These are phyloP conservation scores for Drosophila micromelanica DNA, from an alignment of 1,140 invertebrate species.

Conservation along the genomic window DNA sequence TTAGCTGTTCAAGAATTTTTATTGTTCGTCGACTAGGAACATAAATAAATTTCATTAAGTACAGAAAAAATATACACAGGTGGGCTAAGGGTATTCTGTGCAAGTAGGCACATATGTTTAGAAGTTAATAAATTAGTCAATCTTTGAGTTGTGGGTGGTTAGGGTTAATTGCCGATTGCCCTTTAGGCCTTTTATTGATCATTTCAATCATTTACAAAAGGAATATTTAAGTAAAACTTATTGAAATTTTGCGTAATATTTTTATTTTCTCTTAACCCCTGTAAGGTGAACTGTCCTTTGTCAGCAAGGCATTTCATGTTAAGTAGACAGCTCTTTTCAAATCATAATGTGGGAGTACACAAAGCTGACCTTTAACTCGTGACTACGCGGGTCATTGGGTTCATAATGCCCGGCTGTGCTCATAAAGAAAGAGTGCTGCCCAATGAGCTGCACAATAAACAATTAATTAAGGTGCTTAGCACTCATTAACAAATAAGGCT, in stretches of 20 bases:
- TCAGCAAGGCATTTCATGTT: not conserved
- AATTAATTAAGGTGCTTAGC: slow-evolving; percentile 67
- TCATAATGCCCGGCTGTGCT: slow-evolving; percentile 11
- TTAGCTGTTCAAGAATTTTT: not conserved
- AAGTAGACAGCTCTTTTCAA: slow-evolving; percentile 7
- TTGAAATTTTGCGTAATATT: too few relatives aligned
- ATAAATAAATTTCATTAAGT: not conserved
- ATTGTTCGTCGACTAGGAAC: not conserved
- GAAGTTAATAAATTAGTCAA: not conserved
- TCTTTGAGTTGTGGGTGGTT: not conserved
- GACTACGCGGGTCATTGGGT: slow-evolving; percentile 41
- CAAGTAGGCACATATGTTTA: too few relatives aligned
- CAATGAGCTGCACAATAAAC: slow-evolving; percentile 61
- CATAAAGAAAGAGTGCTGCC: slow-evolving; percentile 10
- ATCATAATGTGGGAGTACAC: slow-evolving; percentile 2
- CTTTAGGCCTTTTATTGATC: too few relatives aligned
- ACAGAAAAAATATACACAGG: not conserved
- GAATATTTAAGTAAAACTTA: too few relatives aligned
- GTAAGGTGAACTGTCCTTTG: not conserved
- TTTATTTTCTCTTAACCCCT: too few relatives aligned
- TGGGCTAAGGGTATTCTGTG: too few relatives aligned
- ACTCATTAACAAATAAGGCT: slow-evolving; percentile 33
- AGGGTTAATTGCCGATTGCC: not conserved
- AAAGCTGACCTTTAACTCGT: slow-evolving; percentile 26
- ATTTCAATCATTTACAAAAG: too few relatives aligned